Percentiles rank a stretch among this genome's conserved stretches.
phyloP scores from a whole-genome alignment of 1,140 invertebrate species.

The Caerostris darwini region DNA sequence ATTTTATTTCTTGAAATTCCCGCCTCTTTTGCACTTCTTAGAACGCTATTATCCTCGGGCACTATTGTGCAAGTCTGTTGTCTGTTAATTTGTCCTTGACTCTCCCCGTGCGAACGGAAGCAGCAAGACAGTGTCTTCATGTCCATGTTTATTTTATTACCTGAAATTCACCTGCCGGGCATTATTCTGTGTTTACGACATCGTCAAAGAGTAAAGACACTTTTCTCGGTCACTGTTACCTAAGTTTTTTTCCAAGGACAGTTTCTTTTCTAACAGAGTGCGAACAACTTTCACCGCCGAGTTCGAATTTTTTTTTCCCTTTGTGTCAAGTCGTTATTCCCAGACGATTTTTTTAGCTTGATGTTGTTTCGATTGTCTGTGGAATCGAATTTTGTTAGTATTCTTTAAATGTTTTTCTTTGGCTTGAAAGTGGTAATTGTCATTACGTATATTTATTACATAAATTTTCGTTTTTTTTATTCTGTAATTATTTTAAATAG shows the following conservation, averaged over 20 bases:
- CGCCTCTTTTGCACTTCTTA: background rate
- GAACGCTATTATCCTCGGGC: background rate
- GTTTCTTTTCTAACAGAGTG: slow-evolving; percentile 8
- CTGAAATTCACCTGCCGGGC: background rate
- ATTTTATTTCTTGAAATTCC: background rate
- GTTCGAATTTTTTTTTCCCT: background rate
- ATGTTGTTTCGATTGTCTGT: slow-evolving; percentile 24
- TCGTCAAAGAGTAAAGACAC: background rate
- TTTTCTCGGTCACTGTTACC: slow-evolving; percentile 33
- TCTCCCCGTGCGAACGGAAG: slow-evolving; percentile 32
- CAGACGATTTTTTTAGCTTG: slow-evolving; percentile 10
- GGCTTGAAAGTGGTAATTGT: background rate
- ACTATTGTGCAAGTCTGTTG: background rate
- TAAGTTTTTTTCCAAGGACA: slow-evolving; percentile 8
- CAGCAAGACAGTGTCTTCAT: background rate
- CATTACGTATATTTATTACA: background rate
- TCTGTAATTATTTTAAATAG: background rate
- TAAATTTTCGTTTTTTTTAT: background rate
- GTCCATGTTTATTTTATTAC: slow-evolving; percentile 22
- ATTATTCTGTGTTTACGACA: slow-evolving; percentile 28
- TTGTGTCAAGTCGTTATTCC: background rate
- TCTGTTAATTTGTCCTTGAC: background rate
- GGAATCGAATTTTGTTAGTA: background rate
- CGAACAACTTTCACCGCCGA: background rate
- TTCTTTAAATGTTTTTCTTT: background rate